Conservation (phyloP, 2,113 vertebrate species). For the Motacilla tschutschensis region DNA sequence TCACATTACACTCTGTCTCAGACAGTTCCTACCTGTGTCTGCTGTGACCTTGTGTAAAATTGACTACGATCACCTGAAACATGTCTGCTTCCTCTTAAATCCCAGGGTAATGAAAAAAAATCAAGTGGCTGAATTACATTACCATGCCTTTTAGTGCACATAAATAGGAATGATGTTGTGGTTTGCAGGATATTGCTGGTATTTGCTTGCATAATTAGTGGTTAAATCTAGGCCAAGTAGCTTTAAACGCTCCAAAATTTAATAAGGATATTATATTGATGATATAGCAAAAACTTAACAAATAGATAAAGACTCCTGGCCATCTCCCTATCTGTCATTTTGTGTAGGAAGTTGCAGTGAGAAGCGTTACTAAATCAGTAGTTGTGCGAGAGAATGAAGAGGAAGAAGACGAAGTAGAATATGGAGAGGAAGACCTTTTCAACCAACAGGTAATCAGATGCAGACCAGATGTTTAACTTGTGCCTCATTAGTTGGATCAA, state of each 20-base stretch:
- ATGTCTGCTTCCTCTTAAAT: background rate
- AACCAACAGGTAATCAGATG: conserved; percentile 80
- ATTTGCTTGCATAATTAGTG: background rate
- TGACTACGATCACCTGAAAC: background rate
- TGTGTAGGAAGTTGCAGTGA: conserved; percentile 87
- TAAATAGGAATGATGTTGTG: background rate
- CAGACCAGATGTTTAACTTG: background rate
- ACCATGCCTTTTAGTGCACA: background rate
- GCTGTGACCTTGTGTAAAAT: background rate
- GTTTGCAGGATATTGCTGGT: background rate
- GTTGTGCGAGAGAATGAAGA: conserved; percentile 70
- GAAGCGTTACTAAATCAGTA: conserved; percentile 78
- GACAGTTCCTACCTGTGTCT: background rate
- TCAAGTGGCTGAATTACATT: background rate
- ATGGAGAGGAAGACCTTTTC: conserved; percentile 87
- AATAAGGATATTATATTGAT: background rate
- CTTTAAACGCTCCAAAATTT: background rate
- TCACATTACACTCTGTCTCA: background rate
- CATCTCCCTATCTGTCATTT: background rate
- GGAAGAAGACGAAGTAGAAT: conserved; percentile 83
- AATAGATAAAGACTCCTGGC: background rate
- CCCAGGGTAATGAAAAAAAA: background rate
- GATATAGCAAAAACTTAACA: background rate
- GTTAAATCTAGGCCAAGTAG: background rate
- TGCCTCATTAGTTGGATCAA: background rate